Percentiles rank a stretch among this genome's conserved stretches.
Conservation (phyloP, 2,797 vertebrate genomes). For the Ataeniobius toweri region DNA sequence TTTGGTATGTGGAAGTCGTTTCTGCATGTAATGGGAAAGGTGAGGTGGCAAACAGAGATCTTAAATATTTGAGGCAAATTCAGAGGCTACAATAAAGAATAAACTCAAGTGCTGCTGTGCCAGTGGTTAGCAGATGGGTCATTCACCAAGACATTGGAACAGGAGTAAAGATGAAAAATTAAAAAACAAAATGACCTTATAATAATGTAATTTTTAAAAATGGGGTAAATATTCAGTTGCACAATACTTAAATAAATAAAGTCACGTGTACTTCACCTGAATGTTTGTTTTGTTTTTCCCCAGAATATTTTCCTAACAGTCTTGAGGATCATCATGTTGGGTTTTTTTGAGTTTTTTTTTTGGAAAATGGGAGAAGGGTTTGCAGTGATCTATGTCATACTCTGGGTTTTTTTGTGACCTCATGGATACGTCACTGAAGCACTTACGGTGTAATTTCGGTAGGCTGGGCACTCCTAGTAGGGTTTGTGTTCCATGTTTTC, state of each 20-base stretch:
- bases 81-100: background rate
- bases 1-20: slow-evolving; percentile 5
- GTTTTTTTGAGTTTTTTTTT: background rate
- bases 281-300: background rate
- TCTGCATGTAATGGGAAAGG: background rate
- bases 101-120: background rate
- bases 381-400: background rate
- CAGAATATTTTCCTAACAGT: too few species aligned
- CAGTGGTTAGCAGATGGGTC: background rate
- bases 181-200: background rate
- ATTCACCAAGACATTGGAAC: background rate
- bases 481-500: background rate
- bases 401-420: background rate
- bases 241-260: background rate
- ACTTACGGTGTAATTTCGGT: background rate
- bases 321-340: too few species aligned
- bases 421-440: background rate
- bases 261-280: background rate
- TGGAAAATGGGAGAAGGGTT: background rate
- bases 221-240: background rate
- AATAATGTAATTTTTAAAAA: background rate
- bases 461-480: background rate
- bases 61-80: background rate
- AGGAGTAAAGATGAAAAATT: background rate
- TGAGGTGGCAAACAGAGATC: background rate